phyloP scores from a whole-genome alignment of 2,888 invertebrate species.

The Ceramica pisi region DNA sequence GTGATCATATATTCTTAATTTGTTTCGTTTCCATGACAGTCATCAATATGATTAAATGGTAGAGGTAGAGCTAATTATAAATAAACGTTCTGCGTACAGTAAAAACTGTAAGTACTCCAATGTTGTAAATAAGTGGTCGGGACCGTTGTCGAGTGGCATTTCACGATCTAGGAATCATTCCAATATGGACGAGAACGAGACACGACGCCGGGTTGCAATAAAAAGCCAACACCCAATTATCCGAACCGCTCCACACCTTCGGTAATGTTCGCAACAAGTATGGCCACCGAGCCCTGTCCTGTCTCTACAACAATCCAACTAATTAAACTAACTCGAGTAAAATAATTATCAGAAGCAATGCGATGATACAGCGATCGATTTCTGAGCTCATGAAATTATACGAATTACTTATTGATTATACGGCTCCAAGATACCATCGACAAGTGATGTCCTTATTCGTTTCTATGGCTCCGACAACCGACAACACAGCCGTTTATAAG shows the following conservation, averaged over 20 bases:
- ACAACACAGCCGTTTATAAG: constrained; percentile 26
- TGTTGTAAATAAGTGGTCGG: constrained; percentile 61
- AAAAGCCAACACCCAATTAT: constrained; percentile 75
- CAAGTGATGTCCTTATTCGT: constrained; percentile 49
- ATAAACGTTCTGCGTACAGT: constrained; percentile 22
- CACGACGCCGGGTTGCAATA: constrained; percentile 68
- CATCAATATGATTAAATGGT: constrained; percentile 15
- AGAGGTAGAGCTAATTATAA: constrained; percentile 21
- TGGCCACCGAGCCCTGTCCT: constrained; percentile 37
- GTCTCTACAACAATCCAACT: constrained; percentile 52
- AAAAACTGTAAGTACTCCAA: constrained; percentile 55
- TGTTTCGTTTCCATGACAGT: background rate
- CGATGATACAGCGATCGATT: constrained; percentile 20
- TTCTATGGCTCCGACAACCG: constrained; percentile 19
- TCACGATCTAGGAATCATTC: constrained; percentile 81
- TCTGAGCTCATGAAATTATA: constrained; percentile 43
- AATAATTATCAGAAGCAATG: constrained; percentile 26
- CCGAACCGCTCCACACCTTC: constrained; percentile 59
- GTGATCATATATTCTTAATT: too few relatives aligned
- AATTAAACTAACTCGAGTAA: constrained; percentile 51
- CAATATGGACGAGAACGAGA: constrained; percentile 69
- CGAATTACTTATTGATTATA: constrained; percentile 45
- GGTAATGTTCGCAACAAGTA: constrained; percentile 62
- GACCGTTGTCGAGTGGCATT: constrained; percentile 71
- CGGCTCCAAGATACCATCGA: constrained; percentile 39